Evolutionary conservation across 1,140 invertebrate species (phyloP).

Genomic region (Oryctes rhinoceros): DNA sequence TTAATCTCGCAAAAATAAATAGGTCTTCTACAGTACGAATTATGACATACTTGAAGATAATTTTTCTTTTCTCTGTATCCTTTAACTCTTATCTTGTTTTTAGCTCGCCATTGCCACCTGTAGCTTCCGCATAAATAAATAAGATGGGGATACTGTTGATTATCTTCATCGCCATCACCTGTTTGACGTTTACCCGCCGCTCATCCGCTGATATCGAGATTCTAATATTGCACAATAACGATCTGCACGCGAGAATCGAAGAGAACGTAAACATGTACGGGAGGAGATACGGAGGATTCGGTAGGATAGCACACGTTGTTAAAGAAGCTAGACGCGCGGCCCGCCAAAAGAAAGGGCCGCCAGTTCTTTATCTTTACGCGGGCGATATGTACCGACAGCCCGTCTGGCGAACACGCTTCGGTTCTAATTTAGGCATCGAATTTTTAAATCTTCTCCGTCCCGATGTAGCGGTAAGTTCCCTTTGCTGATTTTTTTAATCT

Average conservation of each 20-base stretch:
- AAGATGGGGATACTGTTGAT: too few species aligned
- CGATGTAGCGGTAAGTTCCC: constrained; percentile 81
- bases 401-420: constrained; percentile 80
- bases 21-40: too few species aligned
- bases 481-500: background rate
- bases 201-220: constrained; percentile 62
- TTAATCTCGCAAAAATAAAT: too few species aligned
- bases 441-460: constrained; percentile 81
- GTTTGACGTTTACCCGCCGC: background rate
- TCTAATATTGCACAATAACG: constrained; percentile 86
- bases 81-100: too few species aligned
- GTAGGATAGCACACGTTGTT: constrained; percentile 74
- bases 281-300: constrained; percentile 75
- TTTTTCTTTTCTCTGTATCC: too few species aligned
- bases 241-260: constrained; percentile 88
- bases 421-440: constrained; percentile 76
- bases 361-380: constrained; percentile 81
- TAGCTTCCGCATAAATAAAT: too few species aligned
- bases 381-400: constrained; percentile 92
- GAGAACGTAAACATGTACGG: constrained; percentile 69
- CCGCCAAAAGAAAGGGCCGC: constrained; percentile 64
- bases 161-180: background rate
- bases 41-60: too few species aligned
- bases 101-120: too few species aligned
- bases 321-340: constrained; percentile 65